Evolutionary conservation across 2,888 invertebrate species (phyloP).

Genomic region (Trachelus tabidus): DNA sequence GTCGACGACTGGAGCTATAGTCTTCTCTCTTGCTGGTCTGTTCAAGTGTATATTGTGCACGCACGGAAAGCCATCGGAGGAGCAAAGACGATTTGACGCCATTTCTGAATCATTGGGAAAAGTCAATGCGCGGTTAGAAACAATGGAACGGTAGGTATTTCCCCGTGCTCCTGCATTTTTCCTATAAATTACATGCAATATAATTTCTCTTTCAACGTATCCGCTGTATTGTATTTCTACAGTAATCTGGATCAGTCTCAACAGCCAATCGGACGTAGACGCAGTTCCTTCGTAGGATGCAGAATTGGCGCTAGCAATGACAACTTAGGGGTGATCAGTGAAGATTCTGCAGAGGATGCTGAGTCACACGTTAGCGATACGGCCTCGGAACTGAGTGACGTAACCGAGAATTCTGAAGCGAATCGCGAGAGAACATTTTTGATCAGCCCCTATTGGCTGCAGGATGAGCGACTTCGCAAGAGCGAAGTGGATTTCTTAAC

Average conservation of each 20-base stretch:
- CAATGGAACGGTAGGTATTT: constrained; percentile 62
- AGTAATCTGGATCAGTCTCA: background rate
- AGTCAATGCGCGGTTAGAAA: constrained; percentile 64
- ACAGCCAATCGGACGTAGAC: constrained; percentile 27
- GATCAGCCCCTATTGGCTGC: constrained; percentile 76
- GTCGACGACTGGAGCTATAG: constrained; percentile 62
- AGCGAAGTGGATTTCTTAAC: constrained; percentile 76
- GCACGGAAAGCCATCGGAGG: constrained; percentile 64
- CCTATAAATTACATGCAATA: background rate
- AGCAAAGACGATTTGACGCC: constrained; percentile 63
- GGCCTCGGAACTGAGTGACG: constrained; percentile 20
- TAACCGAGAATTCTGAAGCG: constrained; percentile 4
- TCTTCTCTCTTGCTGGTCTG: constrained; percentile 69
- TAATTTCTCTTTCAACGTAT: constrained; percentile 7
- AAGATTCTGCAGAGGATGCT: background rate
- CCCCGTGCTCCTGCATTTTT: background rate
- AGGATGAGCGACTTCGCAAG: constrained; percentile 74
- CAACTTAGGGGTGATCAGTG: constrained; percentile 14
- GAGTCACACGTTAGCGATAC: constrained; percentile 14
- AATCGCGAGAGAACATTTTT: constrained; percentile 66
- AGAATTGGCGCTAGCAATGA: constrained; percentile 36
- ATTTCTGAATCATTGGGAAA: constrained; percentile 64
- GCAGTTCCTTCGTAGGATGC: constrained; percentile 49
- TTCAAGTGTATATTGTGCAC: constrained; percentile 71
- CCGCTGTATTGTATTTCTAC: background rate